Evolutionary conservation across 2,797 vertebrate genomes (phyloP).

Genomic region (Typhlichthys subterraneus): DNA sequence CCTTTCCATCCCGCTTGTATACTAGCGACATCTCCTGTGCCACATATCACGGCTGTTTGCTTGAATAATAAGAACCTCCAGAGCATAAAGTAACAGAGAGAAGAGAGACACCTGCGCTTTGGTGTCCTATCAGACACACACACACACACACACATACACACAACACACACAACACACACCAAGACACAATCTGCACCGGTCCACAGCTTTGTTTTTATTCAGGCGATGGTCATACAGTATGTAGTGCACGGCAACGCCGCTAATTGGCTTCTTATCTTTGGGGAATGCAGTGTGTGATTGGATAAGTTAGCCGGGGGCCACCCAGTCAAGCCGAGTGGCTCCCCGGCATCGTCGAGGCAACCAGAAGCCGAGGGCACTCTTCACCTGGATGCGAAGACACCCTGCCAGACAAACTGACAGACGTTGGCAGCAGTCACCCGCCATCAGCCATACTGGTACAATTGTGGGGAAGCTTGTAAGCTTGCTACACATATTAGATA

Average conservation of each 20-base stretch:
- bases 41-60: too few species aligned
- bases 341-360: constrained; percentile 27
- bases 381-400: background rate
- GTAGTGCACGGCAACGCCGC: constrained; percentile 40
- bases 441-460: background rate
- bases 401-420: background rate
- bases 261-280: constrained; percentile 68
- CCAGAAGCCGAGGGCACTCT: constrained; percentile 25
- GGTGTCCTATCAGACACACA: background rate
- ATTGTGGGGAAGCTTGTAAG: too few species aligned
- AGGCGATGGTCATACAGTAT: constrained; percentile 39
- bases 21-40: too few species aligned
- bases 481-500: too few species aligned
- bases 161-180: constrained; percentile 7
- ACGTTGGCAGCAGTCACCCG: background rate
- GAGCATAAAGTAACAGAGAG: too few species aligned
- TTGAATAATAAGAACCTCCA: too few species aligned
- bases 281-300: constrained; percentile 56
- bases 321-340: constrained; percentile 40
- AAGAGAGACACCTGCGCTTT: constrained; percentile 14
- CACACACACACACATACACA: background rate
- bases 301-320: constrained; percentile 62
- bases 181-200: background rate
- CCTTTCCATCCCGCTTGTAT: too few species aligned
- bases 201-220: constrained; percentile 23